Conservation (phyloP, 2,888 invertebrate genomes). For the Anticlea derivata region DNA sequence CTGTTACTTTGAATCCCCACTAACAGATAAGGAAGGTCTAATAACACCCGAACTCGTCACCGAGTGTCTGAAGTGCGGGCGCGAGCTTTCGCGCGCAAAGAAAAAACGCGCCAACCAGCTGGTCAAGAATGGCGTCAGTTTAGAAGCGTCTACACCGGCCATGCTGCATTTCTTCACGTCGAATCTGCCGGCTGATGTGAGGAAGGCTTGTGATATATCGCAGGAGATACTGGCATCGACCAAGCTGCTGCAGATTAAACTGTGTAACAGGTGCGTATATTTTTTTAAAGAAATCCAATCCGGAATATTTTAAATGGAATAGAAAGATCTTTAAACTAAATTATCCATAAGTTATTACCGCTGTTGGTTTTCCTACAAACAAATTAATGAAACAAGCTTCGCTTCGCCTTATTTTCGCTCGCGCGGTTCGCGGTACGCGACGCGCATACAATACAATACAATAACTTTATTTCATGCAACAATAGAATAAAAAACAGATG, state of each 20-base stretch:
- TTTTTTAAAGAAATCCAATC: not conserved
- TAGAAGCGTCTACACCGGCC: conserved; percentile 61
- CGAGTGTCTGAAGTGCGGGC: conserved; percentile 65
- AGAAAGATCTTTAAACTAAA: too few relatives aligned
- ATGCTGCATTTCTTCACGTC: conserved; percentile 70
- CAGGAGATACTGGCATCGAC: conserved; percentile 72
- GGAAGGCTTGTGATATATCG: conserved; percentile 61
- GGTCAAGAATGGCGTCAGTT: conserved; percentile 58
- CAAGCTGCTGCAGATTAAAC: conserved; percentile 70
- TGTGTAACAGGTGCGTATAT: conserved; percentile 56
- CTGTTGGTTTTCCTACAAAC: too few relatives aligned
- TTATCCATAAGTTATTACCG: too few relatives aligned
- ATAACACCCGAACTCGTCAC: conserved; percentile 82
- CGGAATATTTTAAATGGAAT: too few relatives aligned
- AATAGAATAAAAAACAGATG: too few relatives aligned
- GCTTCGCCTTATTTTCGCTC: too few relatives aligned
- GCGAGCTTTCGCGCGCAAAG: conserved; percentile 63
- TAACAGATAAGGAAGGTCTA: conserved; percentile 74
- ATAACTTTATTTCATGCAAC: too few relatives aligned
- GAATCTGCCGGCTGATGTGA: conserved; percentile 55
- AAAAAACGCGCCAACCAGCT: conserved; percentile 62
- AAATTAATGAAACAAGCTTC: too few relatives aligned
- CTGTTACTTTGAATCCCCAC: not conserved
- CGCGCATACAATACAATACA: too few relatives aligned
- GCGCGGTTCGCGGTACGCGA: too few relatives aligned